Evolutionary conservation across 2,113 vertebrate genomes (phyloP), one percentile per base, ranked within the genome.

Genomic region (Corapipo altera): DNA sequence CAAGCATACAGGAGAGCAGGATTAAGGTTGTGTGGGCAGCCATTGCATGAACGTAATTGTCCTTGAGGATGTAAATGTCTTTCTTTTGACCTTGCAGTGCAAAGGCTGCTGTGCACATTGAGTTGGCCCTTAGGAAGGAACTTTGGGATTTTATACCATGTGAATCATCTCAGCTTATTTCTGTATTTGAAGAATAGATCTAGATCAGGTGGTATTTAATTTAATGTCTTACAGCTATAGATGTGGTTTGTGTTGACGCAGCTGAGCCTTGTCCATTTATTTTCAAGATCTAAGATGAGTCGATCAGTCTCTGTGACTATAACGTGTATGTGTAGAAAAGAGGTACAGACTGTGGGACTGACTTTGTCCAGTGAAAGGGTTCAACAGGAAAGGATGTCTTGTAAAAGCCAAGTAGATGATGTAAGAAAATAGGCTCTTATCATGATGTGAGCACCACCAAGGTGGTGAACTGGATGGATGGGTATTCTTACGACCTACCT

Each of bases 201-300:
- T 91, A n/a, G 71, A 83, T 35, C 62, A 66, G 73, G 26, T 49
- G 32, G 26, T 61, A 48, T 91, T 89, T 89, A 74, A 84, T 84
- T 58, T 82, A 57, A 33, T 85, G 35, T 59, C 30, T 55, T 39
- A 6, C 6, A 79, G 30, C 44, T 67, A 4, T 44, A 41, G 39
- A 43, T 51, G 37, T 72, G 48, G 2, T 88, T 82, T 85, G 10
- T 10, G 2, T 48, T 88, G 35, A 44, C 32, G 57, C 44, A n/a
- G 11, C 27, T 72, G 57, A 91, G 49, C 46, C 46, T 77, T 74
- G 32, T 71, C 76, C 54, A 1, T 82, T 89, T 79, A 24, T 73
- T 94, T 91, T 76, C 49, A 73, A 28, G n/a, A 35, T 74, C 55
- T 77, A 27, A 74, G 18, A 84, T 73, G 48, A 72, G 39, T 35